Conservation (phyloP, 2,797 vertebrate genomes). For the Betta splendens region DNA sequence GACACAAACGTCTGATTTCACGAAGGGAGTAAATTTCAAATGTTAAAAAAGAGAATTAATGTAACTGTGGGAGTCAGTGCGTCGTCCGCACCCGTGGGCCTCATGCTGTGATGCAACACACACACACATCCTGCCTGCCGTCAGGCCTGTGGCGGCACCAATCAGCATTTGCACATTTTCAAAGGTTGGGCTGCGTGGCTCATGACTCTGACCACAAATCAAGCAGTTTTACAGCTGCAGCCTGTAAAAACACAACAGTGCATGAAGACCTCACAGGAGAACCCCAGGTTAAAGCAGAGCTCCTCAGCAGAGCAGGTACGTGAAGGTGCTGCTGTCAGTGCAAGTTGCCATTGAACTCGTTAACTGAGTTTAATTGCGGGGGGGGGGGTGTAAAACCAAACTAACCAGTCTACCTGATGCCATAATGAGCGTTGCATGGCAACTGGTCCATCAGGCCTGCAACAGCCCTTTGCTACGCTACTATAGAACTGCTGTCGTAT, state of each 20-base stretch:
- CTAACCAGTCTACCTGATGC: slow-evolving; percentile 67
- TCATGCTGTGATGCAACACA: slow-evolving; percentile 20
- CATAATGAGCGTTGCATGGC: slow-evolving; percentile 76
- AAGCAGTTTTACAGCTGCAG: slow-evolving; percentile 28
- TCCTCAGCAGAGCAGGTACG: not conserved
- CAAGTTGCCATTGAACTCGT: slow-evolving; percentile 16
- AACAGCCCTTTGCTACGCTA: slow-evolving; percentile 55
- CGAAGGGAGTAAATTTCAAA: slow-evolving; percentile 9
- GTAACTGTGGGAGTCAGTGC: too few relatives aligned
- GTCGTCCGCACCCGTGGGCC: too few relatives aligned
- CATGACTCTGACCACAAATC: slow-evolving; percentile 34
- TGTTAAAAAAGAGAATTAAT: too few relatives aligned
- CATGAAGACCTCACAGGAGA: slow-evolving; percentile 1
- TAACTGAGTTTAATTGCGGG: too few relatives aligned
- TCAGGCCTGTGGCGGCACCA: slow-evolving; percentile 17
- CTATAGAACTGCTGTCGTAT: slow-evolving; percentile 57
- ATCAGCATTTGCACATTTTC: slow-evolving; percentile 33
- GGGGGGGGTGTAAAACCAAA: slow-evolving; percentile 62
- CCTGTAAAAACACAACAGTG: slow-evolving; percentile 25
- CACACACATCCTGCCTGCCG: not conserved
- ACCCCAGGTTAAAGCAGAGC: slow-evolving; percentile 2
- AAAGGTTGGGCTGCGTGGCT: slow-evolving; percentile 12
- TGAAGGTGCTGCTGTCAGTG: too few relatives aligned
- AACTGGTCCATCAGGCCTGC: slow-evolving; percentile 71
- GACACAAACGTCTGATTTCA: slow-evolving; percentile 2